phyloP scores from a whole-genome alignment of 1,140 invertebrate species.

The Neodiprion virginianus region DNA sequence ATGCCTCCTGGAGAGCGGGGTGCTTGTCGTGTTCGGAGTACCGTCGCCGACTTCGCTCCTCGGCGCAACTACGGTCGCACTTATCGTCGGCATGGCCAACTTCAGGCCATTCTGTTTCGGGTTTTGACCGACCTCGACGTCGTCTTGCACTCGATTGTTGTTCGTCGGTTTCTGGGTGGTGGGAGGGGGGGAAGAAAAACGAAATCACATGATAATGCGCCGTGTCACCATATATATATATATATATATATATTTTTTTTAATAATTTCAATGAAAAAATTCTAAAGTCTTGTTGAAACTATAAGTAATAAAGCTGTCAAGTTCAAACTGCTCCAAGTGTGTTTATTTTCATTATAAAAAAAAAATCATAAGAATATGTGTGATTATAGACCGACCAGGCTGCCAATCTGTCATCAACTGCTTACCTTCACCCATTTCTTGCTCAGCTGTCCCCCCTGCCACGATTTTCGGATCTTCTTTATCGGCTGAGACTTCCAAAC shows the following conservation, averaged over 20 bases:
- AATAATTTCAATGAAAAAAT: no score
- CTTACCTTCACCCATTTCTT: conserved; percentile 44
- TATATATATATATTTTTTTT: no score
- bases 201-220: conserved; percentile 12
- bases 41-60: conserved; percentile 53
- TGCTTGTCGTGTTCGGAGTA: conserved; percentile 65
- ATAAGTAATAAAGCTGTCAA: no score
- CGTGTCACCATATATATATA: no score
- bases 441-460: conserved; percentile 33
- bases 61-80: conserved; percentile 42
- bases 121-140: conserved; percentile 35
- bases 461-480: conserved; percentile 35
- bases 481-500: conserved; percentile 35
- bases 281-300: no score
- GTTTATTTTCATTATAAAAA: no score
- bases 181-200: not conserved
- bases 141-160: conserved; percentile 40
- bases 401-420: not conserved
- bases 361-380: no score
- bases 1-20: conserved; percentile 62
- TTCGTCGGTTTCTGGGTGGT: conserved; percentile 35
- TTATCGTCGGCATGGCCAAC: conserved; percentile 54
- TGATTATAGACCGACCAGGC: no score
- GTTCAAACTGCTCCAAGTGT: no score
- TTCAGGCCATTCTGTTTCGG: conserved; percentile 42